Percentiles rank a stretch among this genome's conserved stretches.
Evolutionary conservation across 2,888 invertebrate species (phyloP).

Genomic region (Tetropium fuscum): DNA sequence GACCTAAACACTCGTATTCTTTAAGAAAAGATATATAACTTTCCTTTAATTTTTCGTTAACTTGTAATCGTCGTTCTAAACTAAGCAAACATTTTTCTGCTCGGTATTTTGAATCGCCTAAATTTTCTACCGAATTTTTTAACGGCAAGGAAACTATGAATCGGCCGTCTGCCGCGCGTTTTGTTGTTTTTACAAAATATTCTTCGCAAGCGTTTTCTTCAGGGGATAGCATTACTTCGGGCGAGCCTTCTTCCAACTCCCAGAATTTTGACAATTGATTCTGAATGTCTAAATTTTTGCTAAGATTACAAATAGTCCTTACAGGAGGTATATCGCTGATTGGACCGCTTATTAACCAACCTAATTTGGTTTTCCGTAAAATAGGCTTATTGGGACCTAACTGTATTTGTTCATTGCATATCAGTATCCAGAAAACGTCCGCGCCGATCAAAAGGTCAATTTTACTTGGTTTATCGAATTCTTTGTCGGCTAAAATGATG

Average conservation of each 20-base stretch:
- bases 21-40: slow-evolving; percentile 36
- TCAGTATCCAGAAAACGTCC: slow-evolving; percentile 3
- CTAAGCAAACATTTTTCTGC: slow-evolving; percentile 28
- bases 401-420: slow-evolving; percentile 3
- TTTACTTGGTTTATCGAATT: neutral
- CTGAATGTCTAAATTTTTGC: neutral
- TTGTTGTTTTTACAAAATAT: slow-evolving; percentile 19
- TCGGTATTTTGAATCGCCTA: slow-evolving; percentile 28
- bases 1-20: slow-evolving; percentile 27
- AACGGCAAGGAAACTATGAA: slow-evolving; percentile 39
- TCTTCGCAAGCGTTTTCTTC: slow-evolving; percentile 29
- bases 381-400: slow-evolving; percentile 7
- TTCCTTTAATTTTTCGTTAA: slow-evolving; percentile 25
- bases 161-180: slow-evolving; percentile 19
- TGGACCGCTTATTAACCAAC: slow-evolving; percentile 10
- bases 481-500: slow-evolving; percentile 10
- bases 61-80: slow-evolving; percentile 31
- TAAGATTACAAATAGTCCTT: neutral
- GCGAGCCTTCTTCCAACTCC: slow-evolving; percentile 2
- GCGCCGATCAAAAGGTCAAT: slow-evolving; percentile 11
- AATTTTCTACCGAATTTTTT: slow-evolving; percentile 17
- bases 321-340: neutral
- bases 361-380: slow-evolving; percentile 9
- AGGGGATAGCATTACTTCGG: slow-evolving; percentile 10
- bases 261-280: slow-evolving; percentile 6